Evolutionary conservation across 2,888 invertebrate species (phyloP).

Genomic region (Pachymerium ferrugineum): DNA sequence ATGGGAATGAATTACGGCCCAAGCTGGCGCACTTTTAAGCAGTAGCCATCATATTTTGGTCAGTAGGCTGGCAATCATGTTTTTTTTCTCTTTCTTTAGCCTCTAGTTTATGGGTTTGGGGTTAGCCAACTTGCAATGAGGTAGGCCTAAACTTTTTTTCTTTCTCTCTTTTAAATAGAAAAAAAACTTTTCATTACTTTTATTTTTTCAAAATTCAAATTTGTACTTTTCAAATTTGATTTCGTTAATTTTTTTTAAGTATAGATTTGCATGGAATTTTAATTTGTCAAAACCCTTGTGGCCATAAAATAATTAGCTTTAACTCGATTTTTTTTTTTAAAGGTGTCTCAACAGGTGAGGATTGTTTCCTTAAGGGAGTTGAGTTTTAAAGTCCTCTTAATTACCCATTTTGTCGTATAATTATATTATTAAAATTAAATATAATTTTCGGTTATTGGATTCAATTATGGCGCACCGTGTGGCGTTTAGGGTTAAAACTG

Average conservation of each 20-base stretch:
- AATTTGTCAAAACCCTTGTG: neutral
- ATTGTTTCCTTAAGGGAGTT: neutral
- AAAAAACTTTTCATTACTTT: no score
- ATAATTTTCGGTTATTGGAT: no score
- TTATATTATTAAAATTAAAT: no score
- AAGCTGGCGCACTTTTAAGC: neutral
- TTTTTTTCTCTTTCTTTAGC: neutral
- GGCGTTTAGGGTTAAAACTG: neutral
- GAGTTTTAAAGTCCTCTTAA: no score
- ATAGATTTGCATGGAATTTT: neutral
- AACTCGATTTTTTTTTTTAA: neutral
- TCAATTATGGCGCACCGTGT: no score
- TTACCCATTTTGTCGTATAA: no score
- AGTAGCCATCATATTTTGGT: neutral
- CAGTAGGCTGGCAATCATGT: neutral
- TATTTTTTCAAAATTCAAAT: neutral
- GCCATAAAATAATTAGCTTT: neutral
- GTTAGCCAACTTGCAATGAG: neutral
- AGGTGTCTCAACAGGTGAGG: neutral
- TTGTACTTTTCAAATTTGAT: no score
- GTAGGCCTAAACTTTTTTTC: neutral
- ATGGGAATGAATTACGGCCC: neutral
- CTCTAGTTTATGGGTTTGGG: neutral
- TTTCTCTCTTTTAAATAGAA: neutral
- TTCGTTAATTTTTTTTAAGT: no score